phyloP scores from a whole-genome alignment of 2,888 invertebrate species.

The Mythimna lalbum region DNA sequence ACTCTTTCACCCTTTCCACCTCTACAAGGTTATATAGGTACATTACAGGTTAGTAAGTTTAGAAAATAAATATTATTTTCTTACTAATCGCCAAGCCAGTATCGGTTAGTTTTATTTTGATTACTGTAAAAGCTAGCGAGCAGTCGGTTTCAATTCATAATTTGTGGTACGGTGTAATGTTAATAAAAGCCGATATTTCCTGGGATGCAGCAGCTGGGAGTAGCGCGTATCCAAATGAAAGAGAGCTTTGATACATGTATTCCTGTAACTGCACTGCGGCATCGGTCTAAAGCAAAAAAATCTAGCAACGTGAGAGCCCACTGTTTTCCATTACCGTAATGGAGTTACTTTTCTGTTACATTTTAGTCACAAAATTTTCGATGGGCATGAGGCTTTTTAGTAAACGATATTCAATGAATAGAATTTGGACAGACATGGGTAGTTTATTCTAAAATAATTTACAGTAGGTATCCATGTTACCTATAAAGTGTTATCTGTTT shows the following conservation, averaged over 20 bases:
- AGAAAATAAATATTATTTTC: conserved; percentile 33
- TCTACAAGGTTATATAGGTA: neutral
- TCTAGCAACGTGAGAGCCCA: conserved; percentile 80
- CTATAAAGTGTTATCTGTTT: conserved; percentile 49
- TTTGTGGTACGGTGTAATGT: conserved; percentile 78
- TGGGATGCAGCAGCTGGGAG: conserved; percentile 73
- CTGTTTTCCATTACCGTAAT: conserved; percentile 88
- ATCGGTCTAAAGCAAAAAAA: conserved; percentile 80
- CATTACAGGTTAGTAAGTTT: conserved; percentile 13
- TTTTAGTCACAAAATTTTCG: conserved; percentile 79
- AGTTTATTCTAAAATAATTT: conserved; percentile 61
- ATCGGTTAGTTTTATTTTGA: conserved; percentile 61
- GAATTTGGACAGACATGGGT: conserved; percentile 57
- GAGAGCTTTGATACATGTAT: conserved; percentile 86
- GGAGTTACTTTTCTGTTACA: conserved; percentile 83
- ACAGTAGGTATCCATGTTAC: conserved; percentile 29
- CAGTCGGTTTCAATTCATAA: conserved; percentile 72
- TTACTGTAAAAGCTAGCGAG: conserved; percentile 66
- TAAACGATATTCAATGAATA: conserved; percentile 52
- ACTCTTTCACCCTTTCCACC: conserved; percentile 22
- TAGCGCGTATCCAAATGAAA: conserved; percentile 82
- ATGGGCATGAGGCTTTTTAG: conserved; percentile 55
- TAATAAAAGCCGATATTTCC: conserved; percentile 83
- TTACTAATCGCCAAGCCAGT: conserved; percentile 12
- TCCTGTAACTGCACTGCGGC: conserved; percentile 87